Evolutionary conservation across 2,113 vertebrate genomes (phyloP).

Genomic region (Tylochromis polylepis): DNA sequence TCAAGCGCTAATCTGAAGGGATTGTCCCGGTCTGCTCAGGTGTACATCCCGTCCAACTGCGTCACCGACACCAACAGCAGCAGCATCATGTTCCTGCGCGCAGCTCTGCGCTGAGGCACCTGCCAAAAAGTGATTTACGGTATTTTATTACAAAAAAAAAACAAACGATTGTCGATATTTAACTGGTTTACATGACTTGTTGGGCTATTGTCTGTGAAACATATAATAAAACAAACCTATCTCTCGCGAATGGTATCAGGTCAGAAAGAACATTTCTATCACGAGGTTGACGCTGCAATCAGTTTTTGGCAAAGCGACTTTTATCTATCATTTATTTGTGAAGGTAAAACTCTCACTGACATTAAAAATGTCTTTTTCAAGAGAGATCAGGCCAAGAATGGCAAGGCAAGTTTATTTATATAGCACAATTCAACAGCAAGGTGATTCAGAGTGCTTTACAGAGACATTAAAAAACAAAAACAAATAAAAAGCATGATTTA

Average conservation of each 20-base stretch:
- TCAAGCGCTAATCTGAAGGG: conserved; percentile 59
- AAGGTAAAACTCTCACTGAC: background rate
- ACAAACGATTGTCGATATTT: background rate
- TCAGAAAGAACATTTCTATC: too few relatives aligned
- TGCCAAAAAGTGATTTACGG: background rate
- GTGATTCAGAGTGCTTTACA: too few relatives aligned
- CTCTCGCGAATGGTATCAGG: background rate
- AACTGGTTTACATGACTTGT: background rate
- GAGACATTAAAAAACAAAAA: too few relatives aligned
- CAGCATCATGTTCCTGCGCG: background rate
- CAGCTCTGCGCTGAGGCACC: background rate
- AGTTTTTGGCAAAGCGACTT: background rate
- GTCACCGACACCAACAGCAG: background rate
- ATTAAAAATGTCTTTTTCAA: background rate
- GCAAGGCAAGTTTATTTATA: too few relatives aligned
- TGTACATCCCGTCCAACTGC: background rate
- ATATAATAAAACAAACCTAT: rapidly evolving
- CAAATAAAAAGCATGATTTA: too few relatives aligned
- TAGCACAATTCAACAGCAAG: too few relatives aligned
- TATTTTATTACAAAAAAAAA: rapidly evolving
- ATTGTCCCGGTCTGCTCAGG: background rate
- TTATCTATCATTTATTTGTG: background rate
- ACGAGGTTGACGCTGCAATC: background rate
- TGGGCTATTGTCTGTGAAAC: background rate
- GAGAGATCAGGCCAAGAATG: background rate